These are phyloP conservation scores for Plectrocnemia conspersa DNA, from an alignment of 1,140 invertebrate species.

Conservation along the genomic window DNA sequence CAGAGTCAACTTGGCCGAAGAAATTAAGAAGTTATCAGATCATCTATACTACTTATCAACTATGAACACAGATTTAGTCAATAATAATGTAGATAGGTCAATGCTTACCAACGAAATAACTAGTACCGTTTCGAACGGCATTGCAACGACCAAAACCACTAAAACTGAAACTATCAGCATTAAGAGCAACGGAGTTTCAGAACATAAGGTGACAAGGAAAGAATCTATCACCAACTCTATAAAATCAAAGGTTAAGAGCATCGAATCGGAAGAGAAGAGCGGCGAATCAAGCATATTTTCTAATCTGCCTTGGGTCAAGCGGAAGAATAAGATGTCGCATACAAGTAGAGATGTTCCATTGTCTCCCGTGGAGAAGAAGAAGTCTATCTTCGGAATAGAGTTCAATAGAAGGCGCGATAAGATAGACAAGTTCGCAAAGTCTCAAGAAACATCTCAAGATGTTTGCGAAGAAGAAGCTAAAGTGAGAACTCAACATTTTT, in stretches of 20 bases:
- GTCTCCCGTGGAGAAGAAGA: conserved; percentile 52
- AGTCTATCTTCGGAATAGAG: conserved; percentile 53
- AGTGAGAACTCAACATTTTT: conserved; percentile 44
- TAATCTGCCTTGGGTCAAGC: conserved; percentile 54
- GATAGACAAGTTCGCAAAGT: conserved; percentile 44
- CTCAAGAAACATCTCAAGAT: conserved; percentile 14
- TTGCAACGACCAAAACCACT: not conserved
- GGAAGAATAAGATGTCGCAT: conserved; percentile 58
- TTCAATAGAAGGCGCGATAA: conserved; percentile 47
- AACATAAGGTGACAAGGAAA: not conserved
- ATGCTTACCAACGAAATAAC: not conserved
- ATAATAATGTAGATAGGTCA: conserved; percentile 44
- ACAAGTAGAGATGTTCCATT: conserved; percentile 61
- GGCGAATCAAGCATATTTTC: conserved; percentile 32
- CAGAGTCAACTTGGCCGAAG: conserved; percentile 66
- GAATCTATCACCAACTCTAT: not conserved
- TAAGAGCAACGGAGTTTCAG: conserved; percentile 8
- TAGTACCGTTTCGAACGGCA: not conserved
- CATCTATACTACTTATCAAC: conserved; percentile 68
- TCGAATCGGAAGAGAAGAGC: no score
- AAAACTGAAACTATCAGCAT: not conserved
- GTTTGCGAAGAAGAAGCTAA: conserved; percentile 1
- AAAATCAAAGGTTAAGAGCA: not conserved
- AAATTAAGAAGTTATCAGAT: conserved; percentile 73
- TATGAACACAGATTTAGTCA: conserved; percentile 58